These are phyloP conservation scores for Echiichthys vipera DNA, from an alignment of 2,797 vertebrate genomes.

Conservation along the genomic window DNA sequence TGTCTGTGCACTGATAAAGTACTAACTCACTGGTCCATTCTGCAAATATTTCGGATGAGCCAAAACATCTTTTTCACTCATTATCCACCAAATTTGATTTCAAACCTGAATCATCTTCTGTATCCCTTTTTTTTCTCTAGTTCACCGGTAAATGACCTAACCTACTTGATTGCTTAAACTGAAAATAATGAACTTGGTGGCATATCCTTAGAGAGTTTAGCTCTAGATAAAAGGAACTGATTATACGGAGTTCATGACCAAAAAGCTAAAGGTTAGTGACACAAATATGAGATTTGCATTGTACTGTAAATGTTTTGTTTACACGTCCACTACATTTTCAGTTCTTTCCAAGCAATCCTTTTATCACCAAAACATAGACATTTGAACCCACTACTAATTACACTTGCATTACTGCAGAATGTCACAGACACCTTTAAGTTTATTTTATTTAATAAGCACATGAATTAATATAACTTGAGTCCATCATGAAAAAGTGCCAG, in stretches of 20 bases:
- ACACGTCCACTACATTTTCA: background rate
- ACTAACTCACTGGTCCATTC: slow-evolving; percentile 33
- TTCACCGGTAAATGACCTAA: slow-evolving; percentile 14
- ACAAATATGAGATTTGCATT: background rate
- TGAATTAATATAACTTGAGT: too few relatives aligned
- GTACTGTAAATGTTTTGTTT: background rate
- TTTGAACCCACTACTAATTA: background rate
- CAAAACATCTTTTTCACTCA: slow-evolving; percentile 4
- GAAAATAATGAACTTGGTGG: slow-evolving; percentile 5
- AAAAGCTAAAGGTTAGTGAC: background rate
- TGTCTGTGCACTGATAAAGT: slow-evolving; percentile 33
- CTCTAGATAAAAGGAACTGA: background rate
- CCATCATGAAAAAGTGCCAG: too few relatives aligned
- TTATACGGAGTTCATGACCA: background rate
- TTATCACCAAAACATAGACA: background rate
- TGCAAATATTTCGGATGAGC: slow-evolving; percentile 48
- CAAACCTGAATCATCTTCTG: background rate
- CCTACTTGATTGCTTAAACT: slow-evolving; percentile 7
- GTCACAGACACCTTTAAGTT: too few relatives aligned
- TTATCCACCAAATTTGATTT: slow-evolving; percentile 7
- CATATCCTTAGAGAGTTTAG: slow-evolving; percentile 5
- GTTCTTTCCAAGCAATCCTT: background rate
- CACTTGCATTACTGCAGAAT: background rate
- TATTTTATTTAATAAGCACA: too few relatives aligned
- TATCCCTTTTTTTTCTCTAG: background rate